Evolutionary conservation across 2,113 vertebrate genomes (phyloP).

Genomic region (Gorilla gorilla): DNA sequence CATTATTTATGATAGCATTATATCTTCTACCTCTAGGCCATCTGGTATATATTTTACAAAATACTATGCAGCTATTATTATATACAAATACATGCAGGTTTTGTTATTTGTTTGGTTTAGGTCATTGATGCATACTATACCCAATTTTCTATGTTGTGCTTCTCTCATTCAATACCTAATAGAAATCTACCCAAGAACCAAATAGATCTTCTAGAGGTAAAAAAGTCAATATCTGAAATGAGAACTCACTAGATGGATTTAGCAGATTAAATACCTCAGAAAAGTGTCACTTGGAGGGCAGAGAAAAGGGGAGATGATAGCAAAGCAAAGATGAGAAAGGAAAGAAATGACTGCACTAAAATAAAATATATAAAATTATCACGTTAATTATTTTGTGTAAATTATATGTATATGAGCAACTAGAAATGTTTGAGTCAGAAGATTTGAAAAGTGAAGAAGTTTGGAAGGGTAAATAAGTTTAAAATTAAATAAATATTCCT

Average conservation of each 20-base stretch:
- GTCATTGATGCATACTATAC: neutral
- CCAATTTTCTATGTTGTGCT: neutral
- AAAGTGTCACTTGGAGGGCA: neutral
- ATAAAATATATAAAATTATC: neutral
- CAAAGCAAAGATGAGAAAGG: neutral
- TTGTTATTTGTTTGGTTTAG: neutral
- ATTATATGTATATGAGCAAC: neutral
- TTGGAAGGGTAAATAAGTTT: neutral
- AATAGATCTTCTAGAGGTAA: neutral
- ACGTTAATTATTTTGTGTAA: neutral
- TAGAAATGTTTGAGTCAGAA: neutral
- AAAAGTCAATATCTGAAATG: neutral
- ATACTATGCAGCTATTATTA: neutral
- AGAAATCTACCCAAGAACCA: neutral
- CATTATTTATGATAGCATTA: neutral
- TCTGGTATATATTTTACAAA: neutral
- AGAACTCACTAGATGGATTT: neutral
- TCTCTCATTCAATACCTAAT: neutral
- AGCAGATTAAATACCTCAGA: neutral
- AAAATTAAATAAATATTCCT: neutral
- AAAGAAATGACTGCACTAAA: neutral
- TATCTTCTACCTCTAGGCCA: too few relatives aligned
- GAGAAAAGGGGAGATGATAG: neutral
- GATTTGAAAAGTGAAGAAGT: neutral
- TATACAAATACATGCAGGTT: neutral